Conservation (phyloP, 2,797 vertebrate genomes). For the Onychomys arenicola region DNA sequence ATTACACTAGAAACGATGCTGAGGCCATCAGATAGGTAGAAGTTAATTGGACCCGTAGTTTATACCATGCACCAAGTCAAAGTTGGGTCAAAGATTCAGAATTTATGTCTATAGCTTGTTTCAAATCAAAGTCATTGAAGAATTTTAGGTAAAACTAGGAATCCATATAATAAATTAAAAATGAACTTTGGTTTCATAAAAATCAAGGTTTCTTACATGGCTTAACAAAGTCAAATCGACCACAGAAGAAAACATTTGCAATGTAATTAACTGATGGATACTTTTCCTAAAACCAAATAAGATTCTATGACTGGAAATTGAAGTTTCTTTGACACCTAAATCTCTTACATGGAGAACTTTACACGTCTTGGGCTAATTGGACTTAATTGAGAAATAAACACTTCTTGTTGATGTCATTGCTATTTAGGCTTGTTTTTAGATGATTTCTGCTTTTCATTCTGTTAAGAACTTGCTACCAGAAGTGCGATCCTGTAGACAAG, state of each 20-base stretch:
- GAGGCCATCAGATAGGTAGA: not conserved
- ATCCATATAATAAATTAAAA: not conserved
- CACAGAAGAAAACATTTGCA: not conserved
- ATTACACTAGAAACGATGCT: not conserved
- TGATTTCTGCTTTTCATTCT: not conserved
- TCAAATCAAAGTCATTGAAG: not conserved
- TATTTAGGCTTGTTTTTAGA: not conserved
- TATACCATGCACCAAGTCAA: not conserved
- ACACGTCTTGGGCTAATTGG: not conserved
- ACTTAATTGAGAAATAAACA: not conserved
- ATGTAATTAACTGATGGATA: conserved; percentile 7
- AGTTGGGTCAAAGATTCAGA: not conserved
- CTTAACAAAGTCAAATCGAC: not conserved
- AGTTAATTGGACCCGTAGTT: not conserved
- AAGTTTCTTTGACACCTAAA: not conserved
- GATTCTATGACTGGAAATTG: not conserved
- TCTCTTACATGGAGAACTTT: not conserved
- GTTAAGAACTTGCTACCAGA: not conserved
- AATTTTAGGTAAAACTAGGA: not conserved
- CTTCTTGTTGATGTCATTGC: not conserved
- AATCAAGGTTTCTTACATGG: not conserved
- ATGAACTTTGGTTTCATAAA: conserved; percentile 29
- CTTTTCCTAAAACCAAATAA: not conserved
- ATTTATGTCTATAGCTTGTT: not conserved
- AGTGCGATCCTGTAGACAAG: not conserved